Base-by-base conservation (phyloP, 2,113 vertebrate genomes). In the Spea multiplicata region DNA sequence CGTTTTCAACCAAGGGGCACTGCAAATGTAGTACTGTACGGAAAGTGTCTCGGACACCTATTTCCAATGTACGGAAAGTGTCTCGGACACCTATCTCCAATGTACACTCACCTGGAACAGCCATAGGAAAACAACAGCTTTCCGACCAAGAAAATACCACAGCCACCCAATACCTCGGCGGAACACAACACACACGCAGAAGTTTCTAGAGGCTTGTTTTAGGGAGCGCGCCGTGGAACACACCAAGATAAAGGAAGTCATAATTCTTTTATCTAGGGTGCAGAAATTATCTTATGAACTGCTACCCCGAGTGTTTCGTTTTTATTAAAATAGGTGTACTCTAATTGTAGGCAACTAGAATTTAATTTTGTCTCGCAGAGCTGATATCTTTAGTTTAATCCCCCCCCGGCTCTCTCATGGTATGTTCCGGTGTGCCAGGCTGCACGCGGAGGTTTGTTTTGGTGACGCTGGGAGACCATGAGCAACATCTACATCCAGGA, bases 401-500 rank as follows among this genome's bases (percentile, higher is more conserved):
- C n/a, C 52, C 10, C 64, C 30, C 12, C 53, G 0, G 3, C 4
- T 13, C 5, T 10, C 2, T 4, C 48, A 69, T 71, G 69, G 76
- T 78, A 46, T 59, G 14, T 8, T 57, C 68, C 69, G 52, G 44
- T 45, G 14, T 16, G 61, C 48, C 57, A 64, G 67, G 17, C 59
- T 78, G 68, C 59, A 55, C 61, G 68, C 76, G 69, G 8, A 6
- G 44, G 57, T 71, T 78, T 78, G 68, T 72, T 78, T 77, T 65
- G 17, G 62, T 14, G 13, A 10, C 46, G 6, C 68, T 16, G 61
- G 47, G 10, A 4, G 48, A 80, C 5, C 74, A 99, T 99, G 97
- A 98, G 97, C 66, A 99, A 98, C 81, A 98, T 98, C 83, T 99
- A 99, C 86, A 98, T 99, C 68, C 96, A 98, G 82, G 97, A 99